Conservation (phyloP, 2,797 vertebrate genomes). For the Calcarius lapponicus region DNA sequence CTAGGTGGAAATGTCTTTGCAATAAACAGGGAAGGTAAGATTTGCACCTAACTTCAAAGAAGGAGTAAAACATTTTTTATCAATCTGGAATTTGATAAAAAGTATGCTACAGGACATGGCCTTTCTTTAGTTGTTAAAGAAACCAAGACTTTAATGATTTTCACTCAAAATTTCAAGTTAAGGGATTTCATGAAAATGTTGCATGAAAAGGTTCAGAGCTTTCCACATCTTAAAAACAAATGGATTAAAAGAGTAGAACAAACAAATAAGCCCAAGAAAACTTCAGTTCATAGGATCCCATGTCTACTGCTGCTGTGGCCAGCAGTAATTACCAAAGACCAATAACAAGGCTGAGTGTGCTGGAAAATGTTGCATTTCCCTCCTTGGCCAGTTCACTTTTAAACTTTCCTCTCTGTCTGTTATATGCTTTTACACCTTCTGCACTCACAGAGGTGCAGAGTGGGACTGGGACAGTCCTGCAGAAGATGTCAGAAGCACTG, state of each 20-base stretch:
- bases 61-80: neutral
- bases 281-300: neutral
- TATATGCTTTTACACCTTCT: neutral
- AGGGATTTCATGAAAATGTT: neutral
- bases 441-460: neutral
- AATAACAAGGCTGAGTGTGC: accelerated
- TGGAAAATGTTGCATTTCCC: neutral
- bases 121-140: neutral
- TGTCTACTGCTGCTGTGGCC: neutral
- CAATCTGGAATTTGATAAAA: neutral
- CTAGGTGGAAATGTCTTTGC: neutral
- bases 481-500: neutral
- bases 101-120: neutral
- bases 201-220: neutral
- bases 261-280: neutral
- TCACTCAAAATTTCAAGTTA: neutral
- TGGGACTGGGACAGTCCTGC: neutral
- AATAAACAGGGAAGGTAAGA: neutral
- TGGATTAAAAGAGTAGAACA: neutral
- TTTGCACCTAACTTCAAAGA: neutral
- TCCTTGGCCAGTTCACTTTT: neutral
- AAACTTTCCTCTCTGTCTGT: neutral
- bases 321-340: neutral
- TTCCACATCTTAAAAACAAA: neutral
- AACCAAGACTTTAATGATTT: neutral